Evolutionary conservation across 64 coral and sea anemone genomes (phyloP).

Genomic region (Actinia equina): DNA sequence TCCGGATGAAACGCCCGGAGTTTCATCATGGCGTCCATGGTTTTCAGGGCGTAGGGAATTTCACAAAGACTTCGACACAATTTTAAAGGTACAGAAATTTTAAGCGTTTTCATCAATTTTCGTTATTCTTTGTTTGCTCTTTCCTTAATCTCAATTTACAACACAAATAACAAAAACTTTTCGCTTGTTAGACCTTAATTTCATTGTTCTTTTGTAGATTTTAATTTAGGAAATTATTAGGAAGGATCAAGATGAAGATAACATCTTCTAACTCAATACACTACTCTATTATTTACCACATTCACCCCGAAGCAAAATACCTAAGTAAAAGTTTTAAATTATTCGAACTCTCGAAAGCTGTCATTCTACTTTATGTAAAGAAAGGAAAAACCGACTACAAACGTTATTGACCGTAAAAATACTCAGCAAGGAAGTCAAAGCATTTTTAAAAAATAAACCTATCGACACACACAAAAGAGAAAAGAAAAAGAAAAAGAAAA

Average conservation of each 20-base stretch:
- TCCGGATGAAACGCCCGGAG: not conserved
- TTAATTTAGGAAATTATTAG: not conserved
- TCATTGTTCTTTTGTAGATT: not conserved
- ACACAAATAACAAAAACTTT: constrained; percentile 1
- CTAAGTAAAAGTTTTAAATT: no score
- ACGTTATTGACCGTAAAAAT: no score
- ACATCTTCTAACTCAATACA: not conserved
- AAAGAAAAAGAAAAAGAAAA: no score
- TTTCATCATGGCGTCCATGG: not conserved
- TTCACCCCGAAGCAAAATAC: not conserved
- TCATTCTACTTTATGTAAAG: no score
- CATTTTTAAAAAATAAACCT: no score
- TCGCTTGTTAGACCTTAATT: not conserved
- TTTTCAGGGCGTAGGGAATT: not conserved
- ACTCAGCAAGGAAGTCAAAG: no score
- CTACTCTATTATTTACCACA: not conserved
- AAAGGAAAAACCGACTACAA: no score
- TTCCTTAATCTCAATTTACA: not conserved
- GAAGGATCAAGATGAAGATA: not conserved
- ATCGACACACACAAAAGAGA: no score
- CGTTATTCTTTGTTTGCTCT: not conserved
- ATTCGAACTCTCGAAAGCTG: no score
- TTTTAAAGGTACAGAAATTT: not conserved
- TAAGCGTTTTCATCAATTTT: not conserved
- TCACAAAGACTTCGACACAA: not conserved